Conservation (phyloP, 2,888 invertebrate species). For the Augiades crinisus region DNA sequence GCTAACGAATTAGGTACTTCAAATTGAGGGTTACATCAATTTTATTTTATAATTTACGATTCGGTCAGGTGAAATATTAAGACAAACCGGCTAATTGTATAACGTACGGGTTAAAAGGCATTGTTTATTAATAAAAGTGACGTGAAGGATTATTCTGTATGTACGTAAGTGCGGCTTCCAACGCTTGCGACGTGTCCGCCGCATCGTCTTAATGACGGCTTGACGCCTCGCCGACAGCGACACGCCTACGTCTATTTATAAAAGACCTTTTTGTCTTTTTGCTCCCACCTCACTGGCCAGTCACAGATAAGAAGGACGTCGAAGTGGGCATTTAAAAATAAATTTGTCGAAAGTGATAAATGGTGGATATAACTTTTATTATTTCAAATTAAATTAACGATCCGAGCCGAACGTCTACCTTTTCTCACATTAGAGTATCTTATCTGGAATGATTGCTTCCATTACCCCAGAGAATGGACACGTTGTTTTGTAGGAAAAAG, state of each 20-base stretch:
- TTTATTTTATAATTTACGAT: conserved; percentile 44
- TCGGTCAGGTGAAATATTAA: conserved; percentile 25
- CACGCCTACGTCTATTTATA: conserved; percentile 67
- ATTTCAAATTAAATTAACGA: conserved; percentile 81
- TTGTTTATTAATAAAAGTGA: too few relatives aligned
- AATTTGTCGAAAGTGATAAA: conserved; percentile 82
- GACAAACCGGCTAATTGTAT: too few relatives aligned
- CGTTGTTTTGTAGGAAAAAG: conserved; percentile 74
- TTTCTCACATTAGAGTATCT: conserved; percentile 80
- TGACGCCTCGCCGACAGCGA: conserved; percentile 60
- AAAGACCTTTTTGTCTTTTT: conserved; percentile 53
- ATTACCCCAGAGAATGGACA: conserved; percentile 72
- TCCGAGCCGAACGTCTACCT: conserved; percentile 70
- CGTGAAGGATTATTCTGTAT: neutral
- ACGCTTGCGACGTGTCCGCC: conserved; percentile 11
- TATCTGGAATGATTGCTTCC: conserved; percentile 80
- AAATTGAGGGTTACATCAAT: conserved; percentile 45
- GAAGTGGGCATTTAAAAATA: conserved; percentile 78
- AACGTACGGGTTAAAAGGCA: too few relatives aligned
- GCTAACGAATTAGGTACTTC: conserved; percentile 76
- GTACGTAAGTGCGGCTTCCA: conserved; percentile 5
- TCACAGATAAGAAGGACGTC: conserved; percentile 70
- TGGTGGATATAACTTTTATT: conserved; percentile 79
- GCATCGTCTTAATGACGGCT: conserved; percentile 46
- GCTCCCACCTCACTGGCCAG: conserved; percentile 50